Evolutionary conservation across 2,888 invertebrate genomes (phyloP), one percentile per base, ranked within the genome.

Genomic region (Perithous albicinctus): DNA sequence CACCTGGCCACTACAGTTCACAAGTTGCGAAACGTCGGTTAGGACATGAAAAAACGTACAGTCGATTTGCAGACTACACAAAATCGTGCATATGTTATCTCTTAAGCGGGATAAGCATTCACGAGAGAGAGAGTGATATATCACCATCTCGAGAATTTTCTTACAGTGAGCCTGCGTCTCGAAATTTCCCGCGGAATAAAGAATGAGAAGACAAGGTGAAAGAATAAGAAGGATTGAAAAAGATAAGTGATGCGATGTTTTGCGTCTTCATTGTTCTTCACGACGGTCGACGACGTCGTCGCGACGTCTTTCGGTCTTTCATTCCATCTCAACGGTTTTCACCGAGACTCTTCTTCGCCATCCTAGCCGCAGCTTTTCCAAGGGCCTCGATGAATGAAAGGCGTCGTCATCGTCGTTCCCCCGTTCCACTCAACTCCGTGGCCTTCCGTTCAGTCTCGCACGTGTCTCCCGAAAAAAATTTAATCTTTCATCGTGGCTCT

Each of bases 381-480:
- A 70, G 66, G 38, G 66, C 54, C 56, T 66, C 72, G 67, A 73
- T 73, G 66, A 77, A 80, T 69, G 69, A 64, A 61, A 72, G 35
- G n/a, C n/a, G n/a, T n/a, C 26, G 7, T 15, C 51, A 18, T 43
- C n/a, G n/a, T n/a, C 26, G 7, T 15, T 35, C 15, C 35, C 63
- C 56, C 64, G 15, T 20, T 18, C 15, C 32, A 32, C 18, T 32
- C 70, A 15, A 38, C 54, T 20, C 48, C 29, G 29, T 10, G 29
- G 18, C 10, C 15, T 43, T 29, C 56, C 26, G 56, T 43, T 43
- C 72, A 0, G 4, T 15, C 32, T 32, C 20, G 29, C 43, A 72
- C 43, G 23, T 10, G 43, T 46, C 43, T 29, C 12, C 29, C 72
- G 59, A 59, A 59, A 59, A 59, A 72, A 72, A 59, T 72, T 43